Base-by-base conservation (phyloP, 2,113 vertebrate genomes). In the Tachycineta bicolor region DNA sequence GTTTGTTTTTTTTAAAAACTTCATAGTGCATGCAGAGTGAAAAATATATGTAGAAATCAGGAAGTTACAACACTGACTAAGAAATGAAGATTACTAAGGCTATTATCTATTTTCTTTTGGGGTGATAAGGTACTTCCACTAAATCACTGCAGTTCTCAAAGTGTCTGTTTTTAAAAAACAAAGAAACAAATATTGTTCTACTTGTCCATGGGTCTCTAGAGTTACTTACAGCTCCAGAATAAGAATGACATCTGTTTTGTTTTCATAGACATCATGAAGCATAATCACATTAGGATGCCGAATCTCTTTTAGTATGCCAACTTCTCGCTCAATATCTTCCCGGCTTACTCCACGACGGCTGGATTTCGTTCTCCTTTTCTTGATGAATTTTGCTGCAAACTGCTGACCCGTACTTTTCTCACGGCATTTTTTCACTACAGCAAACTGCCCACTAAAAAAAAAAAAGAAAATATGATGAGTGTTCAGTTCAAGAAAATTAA, bases 221-320 rank as follows among this genome's bases (percentile, higher is more conserved):
- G 19, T 44, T 75, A 99, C 99, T 99, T 98, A 99, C 99, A 99
- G 99, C 96, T 99, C 99, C 87, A 99, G 98, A 97, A 99, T 99
- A 84, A 99, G 99, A 96, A 99, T 99, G 97, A 99, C 99, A 37
- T 99, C 99, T 0, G 98, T 98, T 98, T 99, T 99, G 98, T 97
- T 99, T 92, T 99, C 99, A 17, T 99, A 99, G 74, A 99, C 99
- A 73, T 99, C 98, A 26, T 99, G 98, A 83, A 99, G 98, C 0
- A 98, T 99, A 96, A 99, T 99, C 97, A 99, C 98, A 64, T 99
- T 99, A 15, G 99, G 98, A 95, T 99, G 99, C 90, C 98, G 98
- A 89, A 99, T 99, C 97, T 99, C 98, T 96, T 99, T 99, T 39
- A 99, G 97, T 96, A 99, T 99, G 98, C 98, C 96, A 60, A 99